Base-by-base conservation (phyloP, 1,140 invertebrate species). In the Polypedilum vanderplanki region DNA sequence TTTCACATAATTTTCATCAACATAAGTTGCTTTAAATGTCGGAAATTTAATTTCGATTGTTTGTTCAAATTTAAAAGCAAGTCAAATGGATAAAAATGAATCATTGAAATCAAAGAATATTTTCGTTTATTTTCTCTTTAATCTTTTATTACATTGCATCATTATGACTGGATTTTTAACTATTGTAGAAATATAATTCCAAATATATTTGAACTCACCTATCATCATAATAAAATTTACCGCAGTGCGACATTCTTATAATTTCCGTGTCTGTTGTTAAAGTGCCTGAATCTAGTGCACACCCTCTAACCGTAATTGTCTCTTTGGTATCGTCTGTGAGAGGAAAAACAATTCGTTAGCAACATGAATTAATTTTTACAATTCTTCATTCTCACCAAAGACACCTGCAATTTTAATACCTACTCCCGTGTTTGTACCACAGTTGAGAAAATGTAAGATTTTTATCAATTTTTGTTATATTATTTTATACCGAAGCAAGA, bases 201-300 rank as follows among this genome's bases (percentile, higher is more conserved):
- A 57, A 57, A n/a, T 57, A 57, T 57, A 12, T n/a, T n/a, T 15
- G n/a, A 12, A 57, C 82, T 83, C 83, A 96, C 91, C 91, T 90
- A 78, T 93, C 89, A 78, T 94, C 88, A 78, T 93, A 96, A 79
- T 91, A 93, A 83, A 97, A 95, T 76, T 90, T 87, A 57, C 94
- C 95, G 83, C 95, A 97, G 80, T 97, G 94, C 22, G 93, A 96
- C 93, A 95, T 96, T 76, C 94, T 84, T 65, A 96, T 93, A 57
- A 96, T 90, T 85, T 97, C 94, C 0, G 95, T 96, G 81, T 97
- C 95, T 1, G 93, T 95, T 64, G 94, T 97, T 1, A 94, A 86
- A 0, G 93, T 94, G 1, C 95, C 94, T 78, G 93, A 95, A 84
- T 97, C 95, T 78, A 97, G 84, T n/a, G 93, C 94, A 84, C 95